These are phyloP conservation scores for Drosophila lacertosa DNA, from an alignment of 1,140 invertebrate species.

Conservation along the genomic window DNA sequence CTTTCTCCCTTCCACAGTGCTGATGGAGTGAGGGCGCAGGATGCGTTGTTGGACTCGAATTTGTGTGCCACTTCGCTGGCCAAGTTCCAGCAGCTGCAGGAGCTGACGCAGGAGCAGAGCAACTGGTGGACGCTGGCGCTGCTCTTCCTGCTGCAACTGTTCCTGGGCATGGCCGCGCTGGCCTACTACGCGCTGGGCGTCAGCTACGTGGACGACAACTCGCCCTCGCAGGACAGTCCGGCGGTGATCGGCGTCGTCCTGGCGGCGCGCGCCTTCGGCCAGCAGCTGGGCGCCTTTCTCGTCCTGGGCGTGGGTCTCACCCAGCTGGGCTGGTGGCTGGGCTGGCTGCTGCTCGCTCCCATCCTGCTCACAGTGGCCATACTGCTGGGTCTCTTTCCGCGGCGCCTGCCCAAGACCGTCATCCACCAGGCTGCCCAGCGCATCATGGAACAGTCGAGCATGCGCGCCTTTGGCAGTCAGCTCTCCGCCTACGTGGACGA, in stretches of 20 bases:
- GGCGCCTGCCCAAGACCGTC: conserved; percentile 85
- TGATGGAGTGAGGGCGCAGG: conserved; percentile 46
- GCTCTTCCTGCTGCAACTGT: conserved; percentile 86
- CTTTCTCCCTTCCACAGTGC: conserved; percentile 33
- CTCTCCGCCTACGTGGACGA: conserved; percentile 77
- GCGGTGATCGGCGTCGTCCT: conserved; percentile 67
- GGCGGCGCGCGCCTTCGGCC: conserved; percentile 70
- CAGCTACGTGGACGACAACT: conserved; percentile 89
- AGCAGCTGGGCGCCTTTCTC: conserved; percentile 79
- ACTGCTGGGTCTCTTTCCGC: conserved; percentile 86
- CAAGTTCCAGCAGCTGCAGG: conserved; percentile 61
- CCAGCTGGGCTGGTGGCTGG: conserved; percentile 84
- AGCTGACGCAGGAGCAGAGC: conserved; percentile 59
- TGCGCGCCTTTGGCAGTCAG: conserved; percentile 65
- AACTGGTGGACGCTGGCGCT: conserved; percentile 84
- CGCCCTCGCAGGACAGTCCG: conserved; percentile 86
- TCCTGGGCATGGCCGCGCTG: conserved; percentile 86
- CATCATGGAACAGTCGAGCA: conserved; percentile 76
- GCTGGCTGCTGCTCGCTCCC: conserved; percentile 87
- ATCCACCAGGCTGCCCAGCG: conserved; percentile 86
- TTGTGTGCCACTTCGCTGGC: conserved; percentile 72
- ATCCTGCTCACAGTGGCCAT: conserved; percentile 85
- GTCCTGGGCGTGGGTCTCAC: conserved; percentile 68
- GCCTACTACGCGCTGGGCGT: conserved; percentile 88
- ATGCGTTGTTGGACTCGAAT: conserved; percentile 56